Conservation (phyloP, 2,113 vertebrate species). For the Oncorhynchus kisutch region DNA sequence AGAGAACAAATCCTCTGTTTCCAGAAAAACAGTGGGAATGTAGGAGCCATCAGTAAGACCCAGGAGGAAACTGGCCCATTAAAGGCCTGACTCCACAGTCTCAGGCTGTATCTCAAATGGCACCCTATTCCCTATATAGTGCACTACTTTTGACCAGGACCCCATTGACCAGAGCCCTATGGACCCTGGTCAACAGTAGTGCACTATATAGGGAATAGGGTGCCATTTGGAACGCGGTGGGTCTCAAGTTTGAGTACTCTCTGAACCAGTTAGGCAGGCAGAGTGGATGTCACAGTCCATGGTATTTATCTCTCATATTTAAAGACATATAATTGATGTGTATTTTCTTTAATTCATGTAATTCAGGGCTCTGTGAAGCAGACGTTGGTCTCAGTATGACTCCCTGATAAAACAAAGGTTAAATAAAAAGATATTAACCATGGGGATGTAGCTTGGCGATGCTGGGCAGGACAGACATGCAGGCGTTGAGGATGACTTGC, state of each 20-base stretch:
- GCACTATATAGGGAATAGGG: no score
- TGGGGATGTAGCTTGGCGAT: neutral
- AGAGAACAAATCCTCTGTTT: neutral
- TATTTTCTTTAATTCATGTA: no score
- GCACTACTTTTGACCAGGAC: neutral
- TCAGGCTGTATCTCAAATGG: no score
- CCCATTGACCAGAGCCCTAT: no score
- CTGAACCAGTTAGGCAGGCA: neutral
- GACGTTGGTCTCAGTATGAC: no score
- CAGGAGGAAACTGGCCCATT: slow-evolving; percentile 15
- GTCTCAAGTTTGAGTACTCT: neutral
- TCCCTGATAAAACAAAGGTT: no score
- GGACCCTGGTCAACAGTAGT: no score
- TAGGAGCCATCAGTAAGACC: slow-evolving; percentile 19
- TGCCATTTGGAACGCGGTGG: slow-evolving; percentile 6
- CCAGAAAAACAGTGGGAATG: slow-evolving; percentile 6
- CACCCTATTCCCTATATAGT: no score
- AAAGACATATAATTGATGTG: neutral
- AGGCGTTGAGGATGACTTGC: no score
- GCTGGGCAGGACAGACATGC: neutral
- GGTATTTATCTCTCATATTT: neutral
- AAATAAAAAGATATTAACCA: neutral
- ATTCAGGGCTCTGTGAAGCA: no score
- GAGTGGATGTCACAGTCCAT: neutral
- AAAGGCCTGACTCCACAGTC: no score